Conservation (phyloP, 2,888 invertebrate species). For the Brassicogethes aeneus region DNA sequence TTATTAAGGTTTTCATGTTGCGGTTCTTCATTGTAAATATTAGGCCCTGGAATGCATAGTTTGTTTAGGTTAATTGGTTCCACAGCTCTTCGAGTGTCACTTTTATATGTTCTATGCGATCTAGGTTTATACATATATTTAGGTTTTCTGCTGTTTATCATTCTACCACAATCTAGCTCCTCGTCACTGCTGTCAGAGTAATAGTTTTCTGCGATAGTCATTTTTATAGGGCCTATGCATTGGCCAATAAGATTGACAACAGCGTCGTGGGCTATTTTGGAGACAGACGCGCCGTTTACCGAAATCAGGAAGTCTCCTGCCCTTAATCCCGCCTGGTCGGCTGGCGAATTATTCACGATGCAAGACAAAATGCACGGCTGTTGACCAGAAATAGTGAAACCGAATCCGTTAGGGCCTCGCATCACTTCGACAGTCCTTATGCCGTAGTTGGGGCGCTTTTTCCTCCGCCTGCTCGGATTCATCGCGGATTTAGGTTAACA, state of each 20-base stretch:
- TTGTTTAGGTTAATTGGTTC: slow-evolving; percentile 18
- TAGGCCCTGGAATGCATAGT: slow-evolving; percentile 14
- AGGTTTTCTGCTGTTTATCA: slow-evolving; percentile 49
- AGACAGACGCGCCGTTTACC: slow-evolving; percentile 85
- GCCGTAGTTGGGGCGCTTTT: slow-evolving; percentile 64
- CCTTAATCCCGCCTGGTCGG: slow-evolving; percentile 80
- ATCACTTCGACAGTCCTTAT: slow-evolving; percentile 77
- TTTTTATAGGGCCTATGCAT: slow-evolving; percentile 70
- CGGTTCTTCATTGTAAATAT: slow-evolving; percentile 16
- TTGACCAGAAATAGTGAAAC: slow-evolving; percentile 97
- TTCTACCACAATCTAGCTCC: slow-evolving; percentile 48
- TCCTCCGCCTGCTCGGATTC: slow-evolving; percentile 55
- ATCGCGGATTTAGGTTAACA: slow-evolving; percentile 33
- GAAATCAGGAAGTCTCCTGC: slow-evolving; percentile 89
- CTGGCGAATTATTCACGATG: slow-evolving; percentile 83
- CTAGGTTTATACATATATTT: slow-evolving; percentile 49
- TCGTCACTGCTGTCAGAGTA: slow-evolving; percentile 82
- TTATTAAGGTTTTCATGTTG: slow-evolving; percentile 14
- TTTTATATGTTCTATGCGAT: slow-evolving; percentile 22
- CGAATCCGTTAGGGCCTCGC: slow-evolving; percentile 83
- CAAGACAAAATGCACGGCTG: slow-evolving; percentile 92
- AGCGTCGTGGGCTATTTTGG: slow-evolving; percentile 87
- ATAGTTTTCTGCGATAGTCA: slow-evolving; percentile 82
- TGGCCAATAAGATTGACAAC: slow-evolving; percentile 86
- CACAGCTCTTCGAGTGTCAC: slow-evolving; percentile 14